These are phyloP conservation scores for Metellina segmentata DNA, from an alignment of 2,888 invertebrate genomes.

Conservation along the genomic window DNA sequence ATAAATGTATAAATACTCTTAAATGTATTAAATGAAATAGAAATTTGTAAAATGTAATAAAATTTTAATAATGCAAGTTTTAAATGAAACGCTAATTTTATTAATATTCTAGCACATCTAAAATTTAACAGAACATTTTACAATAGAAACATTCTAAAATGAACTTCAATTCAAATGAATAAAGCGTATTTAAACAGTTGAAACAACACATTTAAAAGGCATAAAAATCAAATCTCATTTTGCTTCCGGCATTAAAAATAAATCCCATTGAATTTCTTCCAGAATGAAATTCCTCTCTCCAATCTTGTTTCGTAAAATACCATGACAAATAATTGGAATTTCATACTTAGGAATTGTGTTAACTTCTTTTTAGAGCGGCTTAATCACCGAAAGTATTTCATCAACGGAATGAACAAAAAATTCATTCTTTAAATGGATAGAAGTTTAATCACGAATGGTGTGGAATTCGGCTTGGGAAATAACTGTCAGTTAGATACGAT, in stretches of 20 bases:
- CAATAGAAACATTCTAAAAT: no score
- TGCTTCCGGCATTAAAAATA: background rate
- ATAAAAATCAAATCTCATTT: background rate
- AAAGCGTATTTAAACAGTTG: no score
- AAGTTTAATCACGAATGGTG: background rate
- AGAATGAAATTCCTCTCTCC: background rate
- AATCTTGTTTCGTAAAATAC: background rate
- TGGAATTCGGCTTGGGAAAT: background rate
- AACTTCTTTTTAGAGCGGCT: background rate
- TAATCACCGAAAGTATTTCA: background rate
- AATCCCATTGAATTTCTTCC: background rate
- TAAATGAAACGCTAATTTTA: no score
- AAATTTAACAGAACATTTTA: no score
- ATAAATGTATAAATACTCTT: no score
- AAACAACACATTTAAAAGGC: background rate
- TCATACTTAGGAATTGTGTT: background rate
- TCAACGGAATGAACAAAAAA: background rate
- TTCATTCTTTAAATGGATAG: background rate
- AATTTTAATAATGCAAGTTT: no score
- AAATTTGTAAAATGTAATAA: no score
- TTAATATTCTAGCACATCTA: no score
- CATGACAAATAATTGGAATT: conserved; percentile 1
- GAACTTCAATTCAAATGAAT: no score
- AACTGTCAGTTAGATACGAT: background rate
- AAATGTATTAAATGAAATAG: no score